phyloP scores from a whole-genome alignment of 2,797 vertebrate genomes.

The Silurus aristotelis region DNA sequence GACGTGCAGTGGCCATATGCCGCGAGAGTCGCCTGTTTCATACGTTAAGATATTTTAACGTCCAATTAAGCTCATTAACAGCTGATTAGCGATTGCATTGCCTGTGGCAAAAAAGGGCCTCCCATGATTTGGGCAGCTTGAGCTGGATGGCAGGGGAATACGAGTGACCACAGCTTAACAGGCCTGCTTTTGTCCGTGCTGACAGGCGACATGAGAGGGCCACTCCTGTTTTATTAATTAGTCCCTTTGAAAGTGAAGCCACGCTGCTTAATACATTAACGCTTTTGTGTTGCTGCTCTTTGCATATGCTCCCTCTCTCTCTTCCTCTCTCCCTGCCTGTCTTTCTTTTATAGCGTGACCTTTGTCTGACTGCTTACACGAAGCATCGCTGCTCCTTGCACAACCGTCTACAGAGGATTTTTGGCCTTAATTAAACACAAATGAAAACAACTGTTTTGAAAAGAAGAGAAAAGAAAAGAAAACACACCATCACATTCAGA shows the following conservation, averaged over 20 bases:
- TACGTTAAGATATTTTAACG: slow-evolving; percentile 78
- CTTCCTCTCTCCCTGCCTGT: slow-evolving; percentile 26
- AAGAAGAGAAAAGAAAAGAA: slow-evolving; percentile 27
- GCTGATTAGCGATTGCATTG: slow-evolving; percentile 77
- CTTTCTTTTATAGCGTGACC: slow-evolving; percentile 54
- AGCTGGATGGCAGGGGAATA: slow-evolving; percentile 54
- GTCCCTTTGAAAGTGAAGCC: slow-evolving; percentile 60
- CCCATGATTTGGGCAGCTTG: slow-evolving; percentile 58
- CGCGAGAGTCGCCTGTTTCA: slow-evolving; percentile 72
- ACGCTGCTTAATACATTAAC: slow-evolving; percentile 57
- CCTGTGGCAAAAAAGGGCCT: slow-evolving; percentile 62
- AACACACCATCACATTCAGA: slow-evolving; percentile 26
- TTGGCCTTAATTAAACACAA: slow-evolving; percentile 55
- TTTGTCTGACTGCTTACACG: slow-evolving; percentile 52
- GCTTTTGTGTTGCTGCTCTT: slow-evolving; percentile 48
- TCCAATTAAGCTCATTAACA: slow-evolving; percentile 84
- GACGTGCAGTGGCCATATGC: slow-evolving; percentile 70
- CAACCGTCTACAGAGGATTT: slow-evolving; percentile 44
- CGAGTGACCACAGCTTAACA: slow-evolving; percentile 57
- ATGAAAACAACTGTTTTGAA: slow-evolving; percentile 49
- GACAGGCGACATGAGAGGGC: slow-evolving; percentile 58
- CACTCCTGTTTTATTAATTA: slow-evolving; percentile 60
- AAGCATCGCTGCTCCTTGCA: slow-evolving; percentile 36
- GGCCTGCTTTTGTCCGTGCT: slow-evolving; percentile 59
- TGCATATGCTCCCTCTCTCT: slow-evolving; percentile 35